Conservation (phyloP, 1,140 invertebrate species). For the Drosophila carrolli region DNA sequence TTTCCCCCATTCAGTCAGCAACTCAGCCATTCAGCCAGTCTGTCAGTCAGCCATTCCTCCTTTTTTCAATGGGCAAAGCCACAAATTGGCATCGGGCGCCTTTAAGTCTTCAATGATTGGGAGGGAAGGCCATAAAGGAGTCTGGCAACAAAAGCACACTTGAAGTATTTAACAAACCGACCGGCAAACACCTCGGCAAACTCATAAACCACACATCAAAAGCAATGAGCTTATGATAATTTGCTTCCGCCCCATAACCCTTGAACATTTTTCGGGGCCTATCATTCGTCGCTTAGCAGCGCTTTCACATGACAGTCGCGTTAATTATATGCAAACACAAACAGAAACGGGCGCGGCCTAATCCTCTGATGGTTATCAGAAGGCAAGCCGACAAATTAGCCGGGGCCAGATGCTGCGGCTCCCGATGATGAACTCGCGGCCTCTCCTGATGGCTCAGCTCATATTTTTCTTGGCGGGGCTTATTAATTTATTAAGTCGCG, state of each 20-base stretch:
- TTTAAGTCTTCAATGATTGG: constrained; percentile 58
- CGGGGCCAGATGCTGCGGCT: constrained; percentile 41
- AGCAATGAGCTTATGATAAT: constrained; percentile 40
- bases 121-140: constrained; percentile 26
- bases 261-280: constrained; percentile 24
- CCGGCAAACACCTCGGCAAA: constrained; percentile 23
- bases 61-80: constrained; percentile 42
- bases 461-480: constrained; percentile 57
- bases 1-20: constrained; percentile 14
- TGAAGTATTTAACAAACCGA: constrained; percentile 21
- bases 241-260: constrained; percentile 27
- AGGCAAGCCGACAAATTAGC: constrained; percentile 56
- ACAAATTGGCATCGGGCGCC: constrained; percentile 36
- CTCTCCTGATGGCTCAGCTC: constrained; percentile 31
- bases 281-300: constrained; percentile 43
- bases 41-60: constrained; percentile 4
- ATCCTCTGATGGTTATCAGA: constrained; percentile 54
- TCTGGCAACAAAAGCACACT: constrained; percentile 3
- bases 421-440: constrained; percentile 33
- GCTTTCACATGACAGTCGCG: constrained; percentile 35
- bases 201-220: constrained; percentile 28
- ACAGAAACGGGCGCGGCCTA: constrained; percentile 17
- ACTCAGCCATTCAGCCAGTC: constrained; percentile 18
- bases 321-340: constrained; percentile 63
- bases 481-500: constrained; percentile 61